A percentile compares a stretch with the other conserved stretches of the same genome.
phyloP scores from a whole-genome alignment of 2,888 invertebrate genomes.

The Campoletis raptor region DNA sequence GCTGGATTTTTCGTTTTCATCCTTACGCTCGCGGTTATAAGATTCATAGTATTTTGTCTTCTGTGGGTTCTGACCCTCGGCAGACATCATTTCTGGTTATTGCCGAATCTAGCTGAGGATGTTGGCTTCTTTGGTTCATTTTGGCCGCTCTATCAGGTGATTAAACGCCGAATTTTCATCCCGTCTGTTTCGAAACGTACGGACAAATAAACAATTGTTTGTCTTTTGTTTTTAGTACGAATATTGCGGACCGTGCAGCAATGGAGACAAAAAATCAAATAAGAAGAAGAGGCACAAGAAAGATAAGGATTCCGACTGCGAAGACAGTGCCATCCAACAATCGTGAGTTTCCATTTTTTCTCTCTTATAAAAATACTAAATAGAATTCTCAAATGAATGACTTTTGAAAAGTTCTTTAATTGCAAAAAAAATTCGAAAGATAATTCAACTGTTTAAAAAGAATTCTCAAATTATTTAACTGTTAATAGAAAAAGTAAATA shows the following conservation, averaged over 20 bases:
- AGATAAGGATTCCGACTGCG: constrained; percentile 93
- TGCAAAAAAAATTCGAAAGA: neutral
- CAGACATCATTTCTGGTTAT: constrained; percentile 97
- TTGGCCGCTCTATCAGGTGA: constrained; percentile 97
- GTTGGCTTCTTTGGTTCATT: constrained; percentile 99
- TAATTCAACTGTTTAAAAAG: neutral
- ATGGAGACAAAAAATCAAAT: constrained; percentile 86
- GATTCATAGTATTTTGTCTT: constrained; percentile 95
- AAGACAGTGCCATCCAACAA: constrained; percentile 86
- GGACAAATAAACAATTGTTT: neutral
- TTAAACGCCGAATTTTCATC: constrained; percentile 51
- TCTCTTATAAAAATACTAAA: neutral
- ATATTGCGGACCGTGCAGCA: constrained; percentile 88
- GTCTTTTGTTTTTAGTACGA: constrained; percentile 88
- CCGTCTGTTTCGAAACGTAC: neutral
- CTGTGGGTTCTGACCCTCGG: constrained; percentile 96
- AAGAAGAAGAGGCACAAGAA: constrained; percentile 91
- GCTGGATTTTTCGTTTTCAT: constrained; percentile 98
- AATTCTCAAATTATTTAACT: neutral
- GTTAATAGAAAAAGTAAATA: no score
- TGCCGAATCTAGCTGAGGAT: constrained; percentile 99
- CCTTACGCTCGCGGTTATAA: constrained; percentile 94
- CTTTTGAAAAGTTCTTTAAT: neutral
- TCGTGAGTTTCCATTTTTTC: constrained; percentile 77
- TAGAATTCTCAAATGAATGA: neutral